These are phyloP conservation scores for Podarcis cretensis DNA, from an alignment of 2,113 vertebrate species.

Conservation along the genomic window DNA sequence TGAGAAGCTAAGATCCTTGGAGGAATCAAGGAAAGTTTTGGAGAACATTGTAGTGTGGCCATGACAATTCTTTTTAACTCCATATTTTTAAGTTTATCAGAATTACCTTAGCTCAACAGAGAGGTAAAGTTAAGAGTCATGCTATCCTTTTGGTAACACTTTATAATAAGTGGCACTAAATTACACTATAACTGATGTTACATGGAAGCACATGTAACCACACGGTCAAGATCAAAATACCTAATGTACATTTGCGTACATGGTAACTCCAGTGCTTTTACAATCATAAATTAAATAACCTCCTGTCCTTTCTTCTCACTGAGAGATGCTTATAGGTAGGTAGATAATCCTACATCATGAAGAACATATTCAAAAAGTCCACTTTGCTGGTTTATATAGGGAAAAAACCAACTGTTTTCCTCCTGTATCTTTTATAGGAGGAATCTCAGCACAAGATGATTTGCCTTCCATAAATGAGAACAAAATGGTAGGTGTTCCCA, in stretches of 20 bases:
- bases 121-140: conserved; percentile 71
- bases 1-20: conserved; percentile 54
- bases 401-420: conserved; percentile 64
- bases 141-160: conserved; percentile 81
- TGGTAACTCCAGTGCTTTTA: conserved; percentile 78
- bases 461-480: conserved; percentile 63
- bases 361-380: conserved; percentile 79
- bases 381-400: conserved; percentile 72
- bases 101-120: conserved; percentile 69
- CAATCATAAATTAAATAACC: conserved; percentile 81
- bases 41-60: conserved; percentile 54
- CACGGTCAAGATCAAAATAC: conserved; percentile 73
- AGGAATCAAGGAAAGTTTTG: conserved; percentile 54
- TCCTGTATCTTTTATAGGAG: conserved; percentile 63
- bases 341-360: conserved; percentile 71
- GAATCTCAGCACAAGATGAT: conserved; percentile 73
- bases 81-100: conserved; percentile 65
- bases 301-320: conserved; percentile 72
- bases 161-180: conserved; percentile 88
- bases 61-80: conserved; percentile 61
- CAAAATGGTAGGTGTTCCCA: conserved; percentile 63
- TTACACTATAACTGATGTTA: conserved; percentile 86
- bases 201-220: conserved; percentile 84
- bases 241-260: conserved; percentile 80
- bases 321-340: conserved; percentile 70